Evolutionary conservation across 2,888 invertebrate genomes (phyloP).

Genomic region (Catocala nupta): DNA sequence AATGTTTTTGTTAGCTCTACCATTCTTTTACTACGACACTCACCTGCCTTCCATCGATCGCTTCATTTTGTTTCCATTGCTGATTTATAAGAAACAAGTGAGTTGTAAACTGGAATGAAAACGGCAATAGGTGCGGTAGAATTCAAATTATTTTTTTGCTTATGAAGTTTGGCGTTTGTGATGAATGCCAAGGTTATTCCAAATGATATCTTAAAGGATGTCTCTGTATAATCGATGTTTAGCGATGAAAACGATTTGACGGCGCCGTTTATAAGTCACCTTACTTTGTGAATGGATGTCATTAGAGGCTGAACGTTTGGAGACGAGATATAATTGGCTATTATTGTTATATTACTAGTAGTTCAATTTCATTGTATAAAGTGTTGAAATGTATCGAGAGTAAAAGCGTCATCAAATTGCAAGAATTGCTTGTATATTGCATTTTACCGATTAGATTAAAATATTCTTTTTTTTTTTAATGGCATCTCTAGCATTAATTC

Average conservation of each 20-base stretch:
- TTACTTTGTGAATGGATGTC: slow-evolving; percentile 24
- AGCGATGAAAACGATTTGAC: slow-evolving; percentile 42
- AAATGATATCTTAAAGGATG: slow-evolving; percentile 62
- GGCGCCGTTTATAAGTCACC: slow-evolving; percentile 39
- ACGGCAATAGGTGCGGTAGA: slow-evolving; percentile 13
- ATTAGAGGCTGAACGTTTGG: slow-evolving; percentile 24
- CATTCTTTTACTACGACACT: slow-evolving; percentile 19
- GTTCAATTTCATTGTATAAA: not conserved
- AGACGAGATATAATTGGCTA: slow-evolving; percentile 1
- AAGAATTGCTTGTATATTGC: too few relatives aligned
- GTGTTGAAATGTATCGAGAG: too few relatives aligned
- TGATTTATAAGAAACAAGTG: not conserved
- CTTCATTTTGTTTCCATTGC: slow-evolving; percentile 11
- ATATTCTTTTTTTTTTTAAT: too few relatives aligned
- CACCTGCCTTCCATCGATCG: rapidly evolving
- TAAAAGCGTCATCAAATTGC: too few relatives aligned
- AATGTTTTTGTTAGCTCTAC: slow-evolving; percentile 49
- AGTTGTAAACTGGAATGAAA: not conserved
- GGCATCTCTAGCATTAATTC: too few relatives aligned
- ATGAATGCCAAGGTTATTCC: slow-evolving; percentile 43
- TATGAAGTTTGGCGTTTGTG: not conserved
- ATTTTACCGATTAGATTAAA: too few relatives aligned
- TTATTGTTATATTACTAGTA: not conserved
- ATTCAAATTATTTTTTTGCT: not conserved
- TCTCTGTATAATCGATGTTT: slow-evolving; percentile 47